Conservation (phyloP, 2,797 vertebrate species). For the Tragelaphus oryx region DNA sequence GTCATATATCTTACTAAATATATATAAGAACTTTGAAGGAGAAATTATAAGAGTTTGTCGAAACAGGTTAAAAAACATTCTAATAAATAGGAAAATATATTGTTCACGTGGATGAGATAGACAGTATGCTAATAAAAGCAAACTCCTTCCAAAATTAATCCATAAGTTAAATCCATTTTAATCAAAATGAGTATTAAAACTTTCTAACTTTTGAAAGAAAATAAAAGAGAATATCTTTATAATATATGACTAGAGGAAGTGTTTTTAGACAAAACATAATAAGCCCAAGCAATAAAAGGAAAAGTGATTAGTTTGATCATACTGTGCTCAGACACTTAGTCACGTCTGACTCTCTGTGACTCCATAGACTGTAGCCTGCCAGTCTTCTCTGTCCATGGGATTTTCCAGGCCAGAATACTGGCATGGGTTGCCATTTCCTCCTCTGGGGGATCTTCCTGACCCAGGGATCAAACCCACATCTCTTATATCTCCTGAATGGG, state of each 20-base stretch:
- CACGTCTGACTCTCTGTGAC: not conserved
- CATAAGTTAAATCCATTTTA: not conserved
- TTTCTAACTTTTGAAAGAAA: not conserved
- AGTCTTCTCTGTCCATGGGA: not conserved
- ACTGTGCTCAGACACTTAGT: not conserved
- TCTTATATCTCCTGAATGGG: not conserved
- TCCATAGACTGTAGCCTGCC: not conserved
- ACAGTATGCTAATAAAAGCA: not conserved
- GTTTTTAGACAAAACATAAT: not conserved
- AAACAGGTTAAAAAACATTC: not conserved
- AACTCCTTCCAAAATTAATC: not conserved
- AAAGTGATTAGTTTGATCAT: not conserved
- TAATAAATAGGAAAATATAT: not conserved
- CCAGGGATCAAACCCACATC: not conserved
- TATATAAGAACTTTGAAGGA: not conserved
- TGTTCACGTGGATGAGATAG: not conserved
- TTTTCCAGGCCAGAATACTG: not conserved
- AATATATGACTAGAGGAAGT: not conserved
- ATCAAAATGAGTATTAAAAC: slow-evolving; percentile 30
- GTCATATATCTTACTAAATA: not conserved
- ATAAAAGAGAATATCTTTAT: not conserved
- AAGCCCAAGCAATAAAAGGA: not conserved
- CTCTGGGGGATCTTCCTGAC: not conserved
- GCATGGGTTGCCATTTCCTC: not conserved
- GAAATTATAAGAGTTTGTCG: not conserved